Evolutionary conservation across 2,888 invertebrate genomes (phyloP).

Genomic region (Agonopterix heracliana): DNA sequence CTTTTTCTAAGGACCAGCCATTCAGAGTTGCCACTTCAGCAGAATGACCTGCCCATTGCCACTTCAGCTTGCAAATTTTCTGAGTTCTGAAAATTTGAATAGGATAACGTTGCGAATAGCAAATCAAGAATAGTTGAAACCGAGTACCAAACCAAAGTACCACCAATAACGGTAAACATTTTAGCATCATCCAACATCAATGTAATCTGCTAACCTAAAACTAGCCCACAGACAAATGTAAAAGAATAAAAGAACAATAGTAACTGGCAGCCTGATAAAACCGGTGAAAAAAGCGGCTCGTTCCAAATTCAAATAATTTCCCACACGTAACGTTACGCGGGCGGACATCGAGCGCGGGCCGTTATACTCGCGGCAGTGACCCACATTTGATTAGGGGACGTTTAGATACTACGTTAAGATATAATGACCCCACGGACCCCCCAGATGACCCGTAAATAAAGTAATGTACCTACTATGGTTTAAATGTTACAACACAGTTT

Average conservation of each 20-base stretch:
- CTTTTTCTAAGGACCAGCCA: too few species aligned
- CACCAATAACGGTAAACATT: slow-evolving; percentile 21
- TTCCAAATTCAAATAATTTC: slow-evolving; percentile 76
- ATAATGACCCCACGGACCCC: too few species aligned
- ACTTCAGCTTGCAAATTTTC: too few species aligned
- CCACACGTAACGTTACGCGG: slow-evolving; percentile 76
- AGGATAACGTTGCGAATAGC: too few species aligned
- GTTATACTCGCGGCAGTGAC: slow-evolving; percentile 74
- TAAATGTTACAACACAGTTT: too few species aligned
- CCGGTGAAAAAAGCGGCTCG: slow-evolving; percentile 51
- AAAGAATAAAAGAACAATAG: slow-evolving; percentile 52
- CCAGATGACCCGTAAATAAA: too few species aligned
- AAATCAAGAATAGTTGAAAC: too few species aligned
- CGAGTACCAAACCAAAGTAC: too few species aligned
- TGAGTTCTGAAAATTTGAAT: too few species aligned
- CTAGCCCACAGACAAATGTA: slow-evolving; percentile 48
- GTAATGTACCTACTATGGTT: too few species aligned
- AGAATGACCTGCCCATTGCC: too few species aligned
- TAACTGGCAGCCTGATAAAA: slow-evolving; percentile 52
- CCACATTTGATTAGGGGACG: slow-evolving; percentile 38
- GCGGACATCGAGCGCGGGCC: slow-evolving; percentile 69
- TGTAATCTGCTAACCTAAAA: slow-evolving; percentile 52
- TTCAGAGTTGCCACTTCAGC: too few species aligned
- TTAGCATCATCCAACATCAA: slow-evolving; percentile 22
- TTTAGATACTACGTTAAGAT: neutral